Evolutionary conservation across 2,113 vertebrate species (phyloP), one percentile per base, ranked within the genome.

Genomic region (Protomyctophum bolini): DNA sequence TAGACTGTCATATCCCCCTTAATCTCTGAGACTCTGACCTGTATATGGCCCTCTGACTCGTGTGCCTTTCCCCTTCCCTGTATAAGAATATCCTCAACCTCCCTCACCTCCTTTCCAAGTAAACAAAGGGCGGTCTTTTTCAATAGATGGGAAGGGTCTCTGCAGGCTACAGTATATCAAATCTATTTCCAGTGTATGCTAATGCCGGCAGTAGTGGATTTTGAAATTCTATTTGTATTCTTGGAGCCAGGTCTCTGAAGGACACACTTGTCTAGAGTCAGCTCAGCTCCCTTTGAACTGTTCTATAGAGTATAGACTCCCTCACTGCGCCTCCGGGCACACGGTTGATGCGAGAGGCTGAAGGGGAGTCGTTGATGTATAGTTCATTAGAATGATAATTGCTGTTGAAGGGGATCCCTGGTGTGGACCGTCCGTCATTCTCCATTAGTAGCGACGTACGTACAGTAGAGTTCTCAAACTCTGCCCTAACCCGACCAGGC

Each of bases 301-400:
- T 14, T 58, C 72, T 78, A 8, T 67, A 75, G 21, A 81, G 71
- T 78, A 8, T 67, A 75, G 21, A 81, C 73, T 83, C 63, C 69
- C 56, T 52, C 21, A 0, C 68, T 12, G 60, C 63, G 72, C 71
- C 56, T 47, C 52, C 21, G 29, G 82, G 75, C 75, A 62, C 63
- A n/a, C 66, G 80, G 82, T 63, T 57, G 63, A 72, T 74, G 67
- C n/a, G 28, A 62, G 10, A 1, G 67, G 67, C 78, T 72, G 81
- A 76, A 73, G 59, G 72, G 21, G 54, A 69, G 58, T 65, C 77
- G 68, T 66, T 67, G 84, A 86, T 86, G 79, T 68, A 80, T 49
- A 68, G 62, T 75, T 84, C 69, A 76, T 87, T 85, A 79, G 66
- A 82, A 83, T 82, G 81, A 87, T 79, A 77, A 87, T 86, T 83